Base-by-base conservation (phyloP, 2,888 invertebrate species). In the Caenorhabditis sp. region DNA sequence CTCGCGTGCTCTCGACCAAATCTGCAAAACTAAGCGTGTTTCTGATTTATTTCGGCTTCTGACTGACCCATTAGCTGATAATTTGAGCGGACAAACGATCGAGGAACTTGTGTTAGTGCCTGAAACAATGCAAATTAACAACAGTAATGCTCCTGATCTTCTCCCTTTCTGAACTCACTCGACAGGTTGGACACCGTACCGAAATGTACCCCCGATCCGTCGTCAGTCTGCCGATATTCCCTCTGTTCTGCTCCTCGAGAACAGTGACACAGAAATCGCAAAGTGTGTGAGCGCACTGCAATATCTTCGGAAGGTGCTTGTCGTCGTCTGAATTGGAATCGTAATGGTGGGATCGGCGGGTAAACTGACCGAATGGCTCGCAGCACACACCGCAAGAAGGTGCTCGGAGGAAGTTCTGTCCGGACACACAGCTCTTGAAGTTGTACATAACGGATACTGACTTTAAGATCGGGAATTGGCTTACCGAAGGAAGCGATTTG, bases 281-380 rank as follows among this genome's bases (percentile, higher is more conserved):
- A 2, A 68, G 26, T 0, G 66, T 68, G 43, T 68, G 66, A 5
- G 66, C 66, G 24, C 66, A 68, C 43, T 68, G 66, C n/a, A 68
- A 11, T 41, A 68, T 68, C 26, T 68, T 68, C 37, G 66, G 58
- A 2, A 43, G 11, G 26, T 58, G 66, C 17, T 20, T 27, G 2
- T 50, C 22, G 11, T 39, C 50, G 50, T 68, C 66, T 68, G 66
- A 39, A 68, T 50, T 1, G 22, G n/a, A 4, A 37, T 11, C 2
- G 8, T 13, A 13, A 26, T 9, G 6, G 17, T n/a, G 6, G 26
- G 56, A 20, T 15, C 13, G 0, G 22, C 1, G 13, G 2, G 22
- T n/a, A 37, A 55, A 58, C 58, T 35, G 15, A 68, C 66, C 66
- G n/a, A 27, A 68, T 6, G 66, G 32, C 13, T 50, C 56, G 13